Base-by-base conservation (phyloP, 2,797 vertebrate genomes). In the Gephyroberyx darwinii region DNA sequence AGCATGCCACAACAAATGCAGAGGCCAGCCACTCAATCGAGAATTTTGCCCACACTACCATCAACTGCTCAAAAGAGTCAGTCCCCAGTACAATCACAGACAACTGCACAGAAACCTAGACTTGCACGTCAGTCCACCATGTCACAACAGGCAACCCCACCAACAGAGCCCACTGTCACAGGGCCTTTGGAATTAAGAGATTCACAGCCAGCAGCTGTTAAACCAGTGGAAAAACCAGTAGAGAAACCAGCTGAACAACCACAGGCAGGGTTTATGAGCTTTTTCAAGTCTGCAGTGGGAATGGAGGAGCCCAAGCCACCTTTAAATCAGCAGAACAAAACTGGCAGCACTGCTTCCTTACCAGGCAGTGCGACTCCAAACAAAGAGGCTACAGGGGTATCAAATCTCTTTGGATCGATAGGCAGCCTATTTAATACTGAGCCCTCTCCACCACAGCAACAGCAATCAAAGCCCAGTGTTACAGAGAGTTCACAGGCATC, bases 401-500 rank as follows among this genome's bases (percentile, higher is more conserved):
- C 96, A 68, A 96, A 92, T 43, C 76, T 96, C 47, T 95, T 96
- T 91, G 95, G 94, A 66, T 96, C 96, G 37, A 84, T 97, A 3
- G 91, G 94, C 45, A 94, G 93, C 74, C 89, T 99, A 54, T 97
- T 99, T 86, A 95, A 92, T 90, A 74, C 67, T 0, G 95, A 95
- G 37, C 35, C 92, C 10, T 69, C 92, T 83, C 89, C 83, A 63
- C 58, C 77, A 69, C 91, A 85, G 71, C 86, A 88, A 68, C 78
- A 70, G 26, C 78, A 86, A 75, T 69, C 85, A 60, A 88, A 88
- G 75, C 74, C 83, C n/a, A 89, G 81, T 82, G 74, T 77, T 39
- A 81, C 83, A 57, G 84, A 88, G 5, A 48, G 62, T 68, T 89
- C 86, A 60, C 35, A 85, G 45, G 68, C 82, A 71, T 80, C 84